Percentiles rank a stretch among this genome's conserved stretches.
Evolutionary conservation across 1,140 invertebrate species (phyloP).

Genomic region (Neuroterus valhalla): DNA sequence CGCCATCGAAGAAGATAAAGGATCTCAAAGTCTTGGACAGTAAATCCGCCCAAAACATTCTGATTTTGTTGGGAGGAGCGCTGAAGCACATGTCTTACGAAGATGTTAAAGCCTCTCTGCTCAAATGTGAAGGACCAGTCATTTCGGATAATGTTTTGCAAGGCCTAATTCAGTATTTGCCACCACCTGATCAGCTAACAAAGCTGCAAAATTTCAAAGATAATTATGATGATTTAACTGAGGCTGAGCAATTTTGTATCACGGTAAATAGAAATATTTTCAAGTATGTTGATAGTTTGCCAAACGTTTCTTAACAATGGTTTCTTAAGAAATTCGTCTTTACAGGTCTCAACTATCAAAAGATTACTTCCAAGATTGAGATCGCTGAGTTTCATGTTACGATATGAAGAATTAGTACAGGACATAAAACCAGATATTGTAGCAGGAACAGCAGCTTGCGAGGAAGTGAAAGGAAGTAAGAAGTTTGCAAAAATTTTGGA

Average conservation of each 20-base stretch:
- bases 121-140: conserved; percentile 90
- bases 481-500: conserved; percentile 95
- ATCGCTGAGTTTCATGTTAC: conserved; percentile 93
- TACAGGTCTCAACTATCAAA: conserved; percentile 87
- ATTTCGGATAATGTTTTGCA: conserved; percentile 88
- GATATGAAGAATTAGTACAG: conserved; percentile 86
- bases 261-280: conserved; percentile 78
- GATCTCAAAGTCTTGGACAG: conserved; percentile 93
- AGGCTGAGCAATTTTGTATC: conserved; percentile 95
- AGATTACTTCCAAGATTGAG: conserved; percentile 89
- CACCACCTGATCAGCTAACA: conserved; percentile 90
- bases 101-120: conserved; percentile 88
- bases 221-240: conserved; percentile 88
- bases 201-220: conserved; percentile 87
- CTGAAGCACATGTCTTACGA: conserved; percentile 92
- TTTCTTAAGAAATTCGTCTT: conserved; percentile 32
- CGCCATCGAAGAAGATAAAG: conserved; percentile 89
- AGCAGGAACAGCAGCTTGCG: conserved; percentile 94
- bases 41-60: conserved; percentile 96
- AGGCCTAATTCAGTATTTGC: conserved; percentile 91
- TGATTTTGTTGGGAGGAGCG: conserved; percentile 91
- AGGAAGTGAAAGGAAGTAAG: conserved; percentile 92
- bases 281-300: neutral
- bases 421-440: conserved; percentile 98
- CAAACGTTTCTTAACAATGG: neutral